A percentile compares a stretch with the other conserved stretches of the same genome.
phyloP scores from a whole-genome alignment of 1,140 invertebrate genomes.

The Parasteatoda tepidariorum region DNA sequence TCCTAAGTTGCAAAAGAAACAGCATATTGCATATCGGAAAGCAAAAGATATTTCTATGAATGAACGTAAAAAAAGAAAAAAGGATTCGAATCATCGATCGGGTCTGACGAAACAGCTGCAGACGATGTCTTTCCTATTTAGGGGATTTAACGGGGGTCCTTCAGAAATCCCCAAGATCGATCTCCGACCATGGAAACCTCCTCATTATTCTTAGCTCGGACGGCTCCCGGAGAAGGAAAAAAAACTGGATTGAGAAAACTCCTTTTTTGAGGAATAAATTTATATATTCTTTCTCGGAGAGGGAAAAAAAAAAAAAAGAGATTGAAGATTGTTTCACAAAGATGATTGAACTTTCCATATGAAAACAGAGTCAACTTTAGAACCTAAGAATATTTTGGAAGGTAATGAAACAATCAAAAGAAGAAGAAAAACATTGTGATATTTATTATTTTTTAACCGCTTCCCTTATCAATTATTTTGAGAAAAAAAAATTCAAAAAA shows the following conservation, averaged over 20 bases:
- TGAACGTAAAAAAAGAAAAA: too few species aligned
- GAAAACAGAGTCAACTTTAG: too few species aligned
- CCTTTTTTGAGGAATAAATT: not conserved
- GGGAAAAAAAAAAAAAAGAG: not conserved
- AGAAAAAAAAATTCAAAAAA: too few species aligned
- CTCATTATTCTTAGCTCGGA: not conserved
- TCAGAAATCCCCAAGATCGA: not conserved
- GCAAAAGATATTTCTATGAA: too few species aligned
- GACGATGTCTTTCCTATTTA: constrained; percentile 44
- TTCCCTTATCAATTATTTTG: too few species aligned
- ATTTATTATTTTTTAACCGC: too few species aligned
- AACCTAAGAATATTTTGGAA: too few species aligned
- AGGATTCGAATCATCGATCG: constrained; percentile 42
- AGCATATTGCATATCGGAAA: too few species aligned
- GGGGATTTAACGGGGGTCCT: constrained; percentile 2
- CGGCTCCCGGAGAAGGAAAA: not conserved
- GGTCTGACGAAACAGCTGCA: constrained; percentile 41
- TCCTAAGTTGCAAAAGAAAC: too few species aligned
- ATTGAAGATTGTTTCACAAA: not conserved
- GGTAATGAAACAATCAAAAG: too few species aligned
- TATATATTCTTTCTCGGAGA: not conserved
- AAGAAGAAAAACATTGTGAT: too few species aligned
- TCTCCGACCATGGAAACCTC: not conserved
- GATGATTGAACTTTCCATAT: not conserved
- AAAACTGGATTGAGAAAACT: not conserved